Evolutionary conservation across 1,140 invertebrate species (phyloP), one percentile per base, ranked within the genome.

Genomic region (Euura lappo): DNA sequence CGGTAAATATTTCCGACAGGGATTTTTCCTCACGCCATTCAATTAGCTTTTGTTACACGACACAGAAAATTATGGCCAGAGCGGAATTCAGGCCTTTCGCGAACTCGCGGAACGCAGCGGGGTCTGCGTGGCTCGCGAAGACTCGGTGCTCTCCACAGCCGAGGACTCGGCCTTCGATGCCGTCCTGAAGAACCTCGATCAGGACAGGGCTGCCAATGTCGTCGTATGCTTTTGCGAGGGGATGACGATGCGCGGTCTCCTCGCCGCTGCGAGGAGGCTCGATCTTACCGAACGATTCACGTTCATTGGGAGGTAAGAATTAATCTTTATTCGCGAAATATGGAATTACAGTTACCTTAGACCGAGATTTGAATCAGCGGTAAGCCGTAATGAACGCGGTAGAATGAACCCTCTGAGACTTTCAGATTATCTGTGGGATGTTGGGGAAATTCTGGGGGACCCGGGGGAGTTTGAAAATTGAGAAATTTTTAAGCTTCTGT

Each of bases 171-270:
- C 88, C 46, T 92, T 92, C 82, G 90, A 93, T 78, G 87, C 88
- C 70, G 88, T 93, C 2, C 84, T 94, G 7, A 80, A 82, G 42
- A 91, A 90, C 72, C 85, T 94, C 6, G 82, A 88, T 71, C 86
- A 90, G 77, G 91, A 91, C 74, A 84, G 85, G 6, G 89, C 89
- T 47, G 93, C 93, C 5, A 86, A 89, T 47, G 94, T 95, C 4
- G 91, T 95, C n/a, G 93, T 95, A 2, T 96, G 94, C 83, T 96
- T 95, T 88, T 96, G 94, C 85, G 94, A 96, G 86, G 94, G 94
- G 3, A 89, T 90, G 81, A 94, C 93, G 0, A 91, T 95, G 60
- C 84, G 91, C 71, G 91, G 90, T 10, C 85, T 96, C n/a, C 87
- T 95, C 72, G 88, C 88, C 73, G 93, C 94, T 1, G 90, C 91